phyloP scores from a whole-genome alignment of 2,888 invertebrate genomes.

The Crematogaster levior region DNA sequence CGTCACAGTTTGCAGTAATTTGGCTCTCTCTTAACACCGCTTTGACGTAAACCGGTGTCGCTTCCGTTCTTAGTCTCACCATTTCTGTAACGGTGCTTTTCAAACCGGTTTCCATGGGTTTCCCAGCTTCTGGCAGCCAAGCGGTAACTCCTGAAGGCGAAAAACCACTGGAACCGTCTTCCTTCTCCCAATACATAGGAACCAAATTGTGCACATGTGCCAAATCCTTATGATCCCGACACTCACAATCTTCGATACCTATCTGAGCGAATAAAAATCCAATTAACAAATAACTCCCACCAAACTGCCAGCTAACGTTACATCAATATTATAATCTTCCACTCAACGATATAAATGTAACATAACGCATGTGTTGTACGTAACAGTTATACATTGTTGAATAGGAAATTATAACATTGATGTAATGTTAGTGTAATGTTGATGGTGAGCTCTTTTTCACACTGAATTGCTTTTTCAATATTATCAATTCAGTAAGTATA shows the following conservation, averaged over 20 bases:
- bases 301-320: no score
- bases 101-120: slow-evolving; percentile 85
- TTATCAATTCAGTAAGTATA: no score
- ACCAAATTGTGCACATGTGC: slow-evolving; percentile 89
- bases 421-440: no score
- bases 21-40: slow-evolving; percentile 89
- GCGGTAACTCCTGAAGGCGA: slow-evolving; percentile 87
- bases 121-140: slow-evolving; percentile 88
- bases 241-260: slow-evolving; percentile 80
- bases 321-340: no score
- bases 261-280: slow-evolving; percentile 69
- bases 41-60: slow-evolving; percentile 92
- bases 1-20: slow-evolving; percentile 89
- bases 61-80: slow-evolving; percentile 87
- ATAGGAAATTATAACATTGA: no score
- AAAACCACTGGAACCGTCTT: slow-evolving; percentile 84
- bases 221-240: slow-evolving; percentile 81
- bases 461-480: not conserved
- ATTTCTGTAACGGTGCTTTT: slow-evolving; percentile 88
- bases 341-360: no score
- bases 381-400: no score
- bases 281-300: not conserved
- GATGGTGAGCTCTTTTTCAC: not conserved
- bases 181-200: slow-evolving; percentile 89
- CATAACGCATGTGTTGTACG: no score